A percentile compares a stretch with the other conserved stretches of the same genome.
Conservation (phyloP, 2,113 vertebrate genomes). For the Morone saxatilis region DNA sequence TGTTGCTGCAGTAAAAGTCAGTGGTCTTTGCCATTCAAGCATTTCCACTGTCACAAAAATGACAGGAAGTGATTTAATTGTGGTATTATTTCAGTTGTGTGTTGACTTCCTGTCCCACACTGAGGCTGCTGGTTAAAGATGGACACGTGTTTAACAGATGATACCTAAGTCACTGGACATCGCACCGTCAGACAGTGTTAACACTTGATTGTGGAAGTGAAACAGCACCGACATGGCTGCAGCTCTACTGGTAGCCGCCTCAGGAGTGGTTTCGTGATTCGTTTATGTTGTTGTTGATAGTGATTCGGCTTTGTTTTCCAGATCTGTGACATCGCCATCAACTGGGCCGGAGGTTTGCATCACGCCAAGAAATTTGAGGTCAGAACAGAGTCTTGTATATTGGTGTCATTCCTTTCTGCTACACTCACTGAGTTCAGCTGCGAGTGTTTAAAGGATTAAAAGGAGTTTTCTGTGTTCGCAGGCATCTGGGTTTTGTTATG, state of each 20-base stretch:
- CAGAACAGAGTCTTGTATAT: neutral
- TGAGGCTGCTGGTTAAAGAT: neutral
- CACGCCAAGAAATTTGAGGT: slow-evolving; percentile 99
- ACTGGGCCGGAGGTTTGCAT: slow-evolving; percentile 98
- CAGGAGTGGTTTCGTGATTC: no score
- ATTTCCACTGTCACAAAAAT: neutral
- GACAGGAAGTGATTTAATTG: neutral
- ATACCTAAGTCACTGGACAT: neutral
- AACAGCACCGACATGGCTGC: neutral
- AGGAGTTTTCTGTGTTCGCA: slow-evolving; percentile 68
- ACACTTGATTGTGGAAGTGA: neutral
- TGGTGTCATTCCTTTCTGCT: neutral
- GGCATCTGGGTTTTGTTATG: slow-evolving; percentile 98
- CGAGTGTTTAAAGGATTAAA: neutral
- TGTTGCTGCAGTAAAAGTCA: neutral
- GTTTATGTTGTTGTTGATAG: no score
- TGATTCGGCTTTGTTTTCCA: slow-evolving; percentile 70
- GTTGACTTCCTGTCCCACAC: neutral
- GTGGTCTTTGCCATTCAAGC: neutral
- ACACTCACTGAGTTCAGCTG: neutral
- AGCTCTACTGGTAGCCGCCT: neutral
- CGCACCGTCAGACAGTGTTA: neutral
- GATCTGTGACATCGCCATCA: slow-evolving; percentile 99
- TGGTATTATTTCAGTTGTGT: neutral
- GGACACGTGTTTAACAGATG: slow-evolving; percentile 23